Evolutionary conservation across 2,797 vertebrate genomes (phyloP), one percentile per base, ranked within the genome.

Genomic region (Enteromius anoplus): DNA sequence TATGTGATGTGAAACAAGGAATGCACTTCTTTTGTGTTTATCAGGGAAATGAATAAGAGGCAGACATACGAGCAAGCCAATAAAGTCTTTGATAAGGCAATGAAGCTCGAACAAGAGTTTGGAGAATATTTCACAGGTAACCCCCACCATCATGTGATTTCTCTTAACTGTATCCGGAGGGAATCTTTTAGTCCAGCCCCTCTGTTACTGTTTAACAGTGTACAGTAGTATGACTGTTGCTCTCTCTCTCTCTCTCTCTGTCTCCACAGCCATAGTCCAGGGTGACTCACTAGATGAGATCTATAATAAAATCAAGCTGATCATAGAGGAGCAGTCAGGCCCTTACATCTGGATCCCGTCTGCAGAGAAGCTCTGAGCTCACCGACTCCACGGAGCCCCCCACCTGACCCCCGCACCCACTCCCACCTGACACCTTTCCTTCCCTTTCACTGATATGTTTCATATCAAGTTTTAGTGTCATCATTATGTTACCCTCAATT

Each of bases 301-400:
- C 92, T 99, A 99, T 96, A 98, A 96, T 95, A 99, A 98, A 96
- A 99, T 99, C 93, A 99, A 99, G 95, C 95, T 98, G 91, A 98
- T 99, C 93, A 99, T 99, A 51, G 98, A 99, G 94, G 98, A 99
- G 95, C 97, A 99, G 92, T 99, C 98, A 0, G 98, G 98, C 88
- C 98, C 98, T 91, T 99, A 99, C 94, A 99, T 99, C 94, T 99
- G 98, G 98, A 96, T 99, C 92, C 96, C 98, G 0, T 99, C 98
- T 92, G 94, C 97, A 91, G 98, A 99, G 94, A 99, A 99, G 92
- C 98, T 99, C 95, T 99, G 97, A 99, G 95, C 91, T 95, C 91
- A 92, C 93, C 75, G 90, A 89, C 95, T 91, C 95, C 86, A 93
- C 89, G 85, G 91, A 92, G 90, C 86, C 95, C 91, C 96, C 96